Percentiles rank a stretch among this genome's conserved stretches.
These are phyloP conservation scores for Aplochiton taeniatus DNA, from an alignment of 2,797 vertebrate species.

Conservation along the genomic window DNA sequence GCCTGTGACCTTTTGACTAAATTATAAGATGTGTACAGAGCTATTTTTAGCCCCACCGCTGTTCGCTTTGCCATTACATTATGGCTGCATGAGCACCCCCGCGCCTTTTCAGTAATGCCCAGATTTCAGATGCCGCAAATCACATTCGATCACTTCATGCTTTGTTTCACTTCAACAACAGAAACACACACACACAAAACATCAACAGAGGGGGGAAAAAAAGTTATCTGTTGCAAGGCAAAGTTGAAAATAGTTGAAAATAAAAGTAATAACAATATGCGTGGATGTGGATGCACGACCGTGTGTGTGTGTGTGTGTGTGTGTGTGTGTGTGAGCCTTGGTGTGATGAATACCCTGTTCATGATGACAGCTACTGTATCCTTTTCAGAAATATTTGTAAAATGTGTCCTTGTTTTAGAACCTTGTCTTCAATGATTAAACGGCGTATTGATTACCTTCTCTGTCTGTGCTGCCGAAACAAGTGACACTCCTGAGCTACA, in stretches of 20 bases:
- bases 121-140: conserved; percentile 61
- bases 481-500: too few species aligned
- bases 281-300: too few species aligned
- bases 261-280: not conserved
- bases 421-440: too few species aligned
- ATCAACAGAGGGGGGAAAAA: conserved; percentile 33
- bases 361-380: too few species aligned
- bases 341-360: too few species aligned
- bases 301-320: too few species aligned
- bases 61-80: conserved; percentile 60
- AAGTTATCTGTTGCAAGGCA: conserved; percentile 52
- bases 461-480: too few species aligned
- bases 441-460: too few species aligned
- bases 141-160: conserved; percentile 66
- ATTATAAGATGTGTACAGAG: conserved; percentile 44
- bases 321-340: too few species aligned
- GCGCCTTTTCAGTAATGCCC: conserved; percentile 47
- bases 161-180: conserved; percentile 56
- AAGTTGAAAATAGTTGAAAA: conserved; percentile 16
- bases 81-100: conserved; percentile 53
- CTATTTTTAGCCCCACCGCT: conserved; percentile 61
- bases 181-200: conserved; percentile 59
- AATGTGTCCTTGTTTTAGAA: too few species aligned
- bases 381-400: too few species aligned
- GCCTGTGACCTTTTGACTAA: conserved; percentile 35